Base-by-base conservation (phyloP, 2,797 vertebrate genomes). In the Syngnathus acus region DNA sequence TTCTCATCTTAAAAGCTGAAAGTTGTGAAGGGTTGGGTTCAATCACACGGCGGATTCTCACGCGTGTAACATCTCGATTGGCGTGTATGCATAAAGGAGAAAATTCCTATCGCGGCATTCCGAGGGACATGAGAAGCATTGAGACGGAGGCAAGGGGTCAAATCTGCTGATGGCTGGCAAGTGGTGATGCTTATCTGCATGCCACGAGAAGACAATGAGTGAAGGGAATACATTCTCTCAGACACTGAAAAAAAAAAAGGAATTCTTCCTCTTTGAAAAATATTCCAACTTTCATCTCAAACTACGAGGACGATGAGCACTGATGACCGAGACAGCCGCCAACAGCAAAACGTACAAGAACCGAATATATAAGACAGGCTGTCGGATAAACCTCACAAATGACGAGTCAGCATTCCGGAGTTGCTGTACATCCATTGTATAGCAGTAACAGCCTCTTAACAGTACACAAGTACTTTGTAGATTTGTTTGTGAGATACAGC, bases 91-190 rank as follows among this genome's bases (percentile, higher is more conserved):
- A 43, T 47, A n/a, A 23, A 11, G 23, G 39, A 1, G 39, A 13
- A 23, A 43, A 17, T 9, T 70, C 69, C 82, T 86, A 87, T 78
- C 82, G 39, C 68, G 53, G 65, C 67, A 73, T 78, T 86, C 69
- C 76, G 61, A 50, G 13, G 73, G 68, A 70, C 70, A 60, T 69
- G 68, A 68, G 72, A 59, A 63, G 50, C 13, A 59, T n/a, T 0
- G 43, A 11, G 16, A 72, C 67, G 72, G 68, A 75, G 32, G 32
- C 32, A 72, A 47, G 72, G 58, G 68, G 70, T 70, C 19, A 47
- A 68, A 81, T 84, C 79, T 82, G 86, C 84, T 82, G 83, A 85
- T 66, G 82, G 72, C 75, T 78, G 74, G 59, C 13, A 43, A 62
- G 39, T 23, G 40, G n/a, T 23, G 80, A 86, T 87, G 43, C 45